Percentiles rank a stretch among this genome's conserved stretches.
phyloP scores from a whole-genome alignment of 1,140 invertebrate genomes.

The Hylaeus anthracinus region DNA sequence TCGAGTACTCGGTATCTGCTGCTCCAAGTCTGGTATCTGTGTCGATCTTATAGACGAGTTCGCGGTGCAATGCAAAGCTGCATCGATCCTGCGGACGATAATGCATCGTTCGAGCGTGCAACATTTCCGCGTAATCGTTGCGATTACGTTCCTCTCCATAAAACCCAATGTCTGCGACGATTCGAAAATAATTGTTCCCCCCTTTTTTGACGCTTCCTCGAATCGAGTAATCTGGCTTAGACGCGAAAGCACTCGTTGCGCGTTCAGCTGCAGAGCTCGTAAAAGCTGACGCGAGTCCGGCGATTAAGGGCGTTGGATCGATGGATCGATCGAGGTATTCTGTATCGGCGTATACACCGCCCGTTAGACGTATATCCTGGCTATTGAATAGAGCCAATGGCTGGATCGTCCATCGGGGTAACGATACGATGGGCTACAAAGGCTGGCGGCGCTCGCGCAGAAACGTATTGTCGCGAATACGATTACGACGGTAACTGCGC shows the following conservation, averaged over 20 bases:
- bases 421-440: constrained; percentile 11
- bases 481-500: constrained; percentile 35
- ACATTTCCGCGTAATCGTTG: too few relatives aligned
- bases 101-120: too few relatives aligned
- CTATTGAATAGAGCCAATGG: constrained; percentile 32
- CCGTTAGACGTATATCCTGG: constrained; percentile 7
- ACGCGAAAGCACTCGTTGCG: constrained; percentile 1
- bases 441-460: not conserved
- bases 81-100: too few relatives aligned
- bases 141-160: too few relatives aligned
- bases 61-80: too few relatives aligned
- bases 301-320: not conserved
- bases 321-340: constrained; percentile 17
- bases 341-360: not conserved
- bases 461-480: constrained; percentile 42
- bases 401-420: constrained; percentile 26
- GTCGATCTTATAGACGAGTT: too few relatives aligned
- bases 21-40: too few relatives aligned
- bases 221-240: constrained; percentile 9
- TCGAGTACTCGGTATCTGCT: too few relatives aligned
- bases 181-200: not conserved
- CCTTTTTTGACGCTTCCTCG: not conserved
- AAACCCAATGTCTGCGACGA: too few relatives aligned
- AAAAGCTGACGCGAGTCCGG: constrained; percentile 13
- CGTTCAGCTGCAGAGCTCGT: constrained; percentile 10